Conservation (phyloP, 2,113 vertebrate genomes). For the Atherinomorus stipes region DNA sequence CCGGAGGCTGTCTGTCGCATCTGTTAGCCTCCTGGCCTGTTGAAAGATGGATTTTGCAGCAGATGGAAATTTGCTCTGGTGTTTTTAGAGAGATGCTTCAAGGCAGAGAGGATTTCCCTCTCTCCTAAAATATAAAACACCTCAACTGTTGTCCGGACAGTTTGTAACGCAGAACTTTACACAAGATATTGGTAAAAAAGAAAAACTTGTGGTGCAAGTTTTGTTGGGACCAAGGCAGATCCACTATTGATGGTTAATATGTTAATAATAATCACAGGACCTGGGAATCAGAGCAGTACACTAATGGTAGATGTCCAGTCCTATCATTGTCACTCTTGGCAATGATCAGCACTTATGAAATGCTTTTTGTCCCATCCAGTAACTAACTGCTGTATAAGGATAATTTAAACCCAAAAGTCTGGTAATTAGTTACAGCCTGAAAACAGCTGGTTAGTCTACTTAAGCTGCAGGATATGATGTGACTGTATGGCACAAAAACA, state of each 20-base stretch:
- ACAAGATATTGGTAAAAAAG: neutral
- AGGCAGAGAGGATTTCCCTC: constrained; percentile 6
- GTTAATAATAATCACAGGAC: too few relatives aligned
- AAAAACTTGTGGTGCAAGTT: neutral
- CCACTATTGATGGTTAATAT: neutral
- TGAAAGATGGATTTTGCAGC: constrained; percentile 1
- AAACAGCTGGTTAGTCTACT: constrained; percentile 17
- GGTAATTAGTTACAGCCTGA: constrained; percentile 9
- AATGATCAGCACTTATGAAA: neutral
- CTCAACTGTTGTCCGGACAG: neutral
- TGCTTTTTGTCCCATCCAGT: neutral
- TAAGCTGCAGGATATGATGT: constrained; percentile 37
- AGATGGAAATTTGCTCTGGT: constrained; percentile 16
- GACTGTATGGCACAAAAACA: constrained; percentile 27
- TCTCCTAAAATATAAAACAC: neutral
- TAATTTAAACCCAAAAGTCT: neutral
- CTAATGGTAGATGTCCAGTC: neutral
- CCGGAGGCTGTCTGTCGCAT: constrained; percentile 11
- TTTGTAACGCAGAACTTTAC: neutral
- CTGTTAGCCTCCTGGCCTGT: constrained; percentile 5
- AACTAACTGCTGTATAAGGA: neutral
- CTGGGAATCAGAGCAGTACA: too few relatives aligned
- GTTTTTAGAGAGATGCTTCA: neutral
- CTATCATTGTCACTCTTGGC: too few relatives aligned
- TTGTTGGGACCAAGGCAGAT: neutral